phyloP scores from a whole-genome alignment of 2,888 invertebrate species.

The Cheiracanthium punctorium region DNA sequence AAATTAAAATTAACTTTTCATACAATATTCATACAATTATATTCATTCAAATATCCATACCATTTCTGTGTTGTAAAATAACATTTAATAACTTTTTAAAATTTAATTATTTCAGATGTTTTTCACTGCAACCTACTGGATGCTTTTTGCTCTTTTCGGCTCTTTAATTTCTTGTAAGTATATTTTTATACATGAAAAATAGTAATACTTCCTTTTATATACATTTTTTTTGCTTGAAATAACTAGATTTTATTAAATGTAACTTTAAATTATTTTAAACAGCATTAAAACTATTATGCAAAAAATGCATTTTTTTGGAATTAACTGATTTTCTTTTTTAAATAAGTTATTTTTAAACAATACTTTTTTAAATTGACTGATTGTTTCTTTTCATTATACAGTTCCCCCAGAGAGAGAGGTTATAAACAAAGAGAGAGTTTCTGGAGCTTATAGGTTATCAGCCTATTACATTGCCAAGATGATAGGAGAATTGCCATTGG shows the following conservation, averaged over 20 bases:
- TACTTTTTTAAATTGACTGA: not conserved
- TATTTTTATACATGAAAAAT: not conserved
- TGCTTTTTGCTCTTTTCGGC: slow-evolving; percentile 86
- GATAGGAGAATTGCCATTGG: slow-evolving; percentile 86
- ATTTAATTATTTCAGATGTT: slow-evolving; percentile 80
- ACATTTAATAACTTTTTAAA: not conserved
- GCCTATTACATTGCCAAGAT: slow-evolving; percentile 89
- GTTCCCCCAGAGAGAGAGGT: slow-evolving; percentile 88
- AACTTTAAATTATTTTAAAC: too few species aligned
- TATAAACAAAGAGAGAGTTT: slow-evolving; percentile 86
- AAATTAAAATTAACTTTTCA: too few species aligned
- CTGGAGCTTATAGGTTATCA: slow-evolving; percentile 87
- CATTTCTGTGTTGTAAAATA: too few species aligned
- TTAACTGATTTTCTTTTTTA: slow-evolving; percentile 43
- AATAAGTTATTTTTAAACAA: too few species aligned
- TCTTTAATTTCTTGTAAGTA: slow-evolving; percentile 86
- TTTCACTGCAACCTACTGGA: slow-evolving; percentile 85
- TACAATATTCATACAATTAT: too few species aligned
- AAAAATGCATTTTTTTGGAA: not conserved
- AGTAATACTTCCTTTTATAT: too few species aligned
- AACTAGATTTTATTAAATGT: too few species aligned
- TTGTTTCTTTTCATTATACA: slow-evolving; percentile 75
- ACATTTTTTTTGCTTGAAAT: too few species aligned
- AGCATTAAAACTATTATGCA: too few species aligned
- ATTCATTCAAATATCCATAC: too few species aligned